Conservation (phyloP, 2,113 vertebrate genomes). For the Macaca fascicularis region T2T-MFA8v1.1 NC_088377.1:158128001-158128500, state of each 20-base stretch:
- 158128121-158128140: constrained; percentile 61
- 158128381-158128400: neutral
- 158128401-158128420: neutral
- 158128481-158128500: neutral
- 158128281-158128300: neutral
- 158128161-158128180: constrained; percentile 58
- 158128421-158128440: constrained; percentile 43
- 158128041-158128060: constrained; percentile 6
- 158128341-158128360: neutral
- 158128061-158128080: neutral
- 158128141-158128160: constrained; percentile 60
- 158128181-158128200: constrained; percentile 21
- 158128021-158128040: neutral
- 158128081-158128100: constrained; percentile 27
- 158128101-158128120: constrained; percentile 66
- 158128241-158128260: neutral
- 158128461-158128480: neutral
- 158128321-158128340: neutral
- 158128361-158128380: constrained; percentile 8
- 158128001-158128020: constrained; percentile 2
- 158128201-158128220: constrained; percentile 37
- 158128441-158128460: neutral
- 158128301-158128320: neutral
- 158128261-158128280: neutral
- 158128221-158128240: neutral